Conservation (phyloP, 2,888 invertebrate species). For the Drosophila tripunctata region DNA sequence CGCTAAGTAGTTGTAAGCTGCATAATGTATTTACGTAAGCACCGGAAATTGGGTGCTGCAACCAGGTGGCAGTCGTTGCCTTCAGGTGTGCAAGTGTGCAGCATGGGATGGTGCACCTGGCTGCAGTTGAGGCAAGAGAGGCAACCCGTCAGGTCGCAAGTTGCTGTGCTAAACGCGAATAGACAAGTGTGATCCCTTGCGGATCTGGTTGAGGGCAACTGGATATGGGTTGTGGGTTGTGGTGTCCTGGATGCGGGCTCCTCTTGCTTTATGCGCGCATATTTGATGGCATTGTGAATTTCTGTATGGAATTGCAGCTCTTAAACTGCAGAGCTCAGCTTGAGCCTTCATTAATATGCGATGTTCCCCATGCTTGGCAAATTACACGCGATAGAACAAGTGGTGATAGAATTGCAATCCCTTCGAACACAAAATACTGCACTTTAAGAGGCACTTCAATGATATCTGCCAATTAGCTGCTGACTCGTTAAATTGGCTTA, state of each 20-base stretch:
- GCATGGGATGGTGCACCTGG: slow-evolving; percentile 4
- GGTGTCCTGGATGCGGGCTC: slow-evolving; percentile 19
- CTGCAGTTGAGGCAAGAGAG: background rate
- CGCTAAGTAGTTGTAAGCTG: slow-evolving; percentile 78
- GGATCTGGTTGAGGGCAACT: slow-evolving; percentile 4
- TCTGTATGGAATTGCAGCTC: slow-evolving; percentile 45
- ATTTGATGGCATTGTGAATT: slow-evolving; percentile 53
- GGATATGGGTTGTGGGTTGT: slow-evolving; percentile 1
- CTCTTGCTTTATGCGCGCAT: slow-evolving; percentile 54
- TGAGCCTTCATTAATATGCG: slow-evolving; percentile 40
- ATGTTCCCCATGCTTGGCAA: slow-evolving; percentile 2
- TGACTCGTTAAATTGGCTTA: background rate
- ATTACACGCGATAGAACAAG: slow-evolving; percentile 17
- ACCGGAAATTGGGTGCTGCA: slow-evolving; percentile 79
- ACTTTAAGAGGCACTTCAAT: slow-evolving; percentile 2
- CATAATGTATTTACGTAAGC: slow-evolving; percentile 81
- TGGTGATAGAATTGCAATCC: slow-evolving; percentile 24
- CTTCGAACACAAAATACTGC: slow-evolving; percentile 17
- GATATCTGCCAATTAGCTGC: slow-evolving; percentile 29
- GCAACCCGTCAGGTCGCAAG: slow-evolving; percentile 50
- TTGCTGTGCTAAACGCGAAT: slow-evolving; percentile 67
- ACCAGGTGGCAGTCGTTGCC: slow-evolving; percentile 37
- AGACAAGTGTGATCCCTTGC: slow-evolving; percentile 72
- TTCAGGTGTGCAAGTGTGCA: slow-evolving; percentile 8
- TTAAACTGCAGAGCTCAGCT: slow-evolving; percentile 22